Evolutionary conservation across 2,888 invertebrate genomes (phyloP).

Genomic region (Leucoptera coffeella): DNA sequence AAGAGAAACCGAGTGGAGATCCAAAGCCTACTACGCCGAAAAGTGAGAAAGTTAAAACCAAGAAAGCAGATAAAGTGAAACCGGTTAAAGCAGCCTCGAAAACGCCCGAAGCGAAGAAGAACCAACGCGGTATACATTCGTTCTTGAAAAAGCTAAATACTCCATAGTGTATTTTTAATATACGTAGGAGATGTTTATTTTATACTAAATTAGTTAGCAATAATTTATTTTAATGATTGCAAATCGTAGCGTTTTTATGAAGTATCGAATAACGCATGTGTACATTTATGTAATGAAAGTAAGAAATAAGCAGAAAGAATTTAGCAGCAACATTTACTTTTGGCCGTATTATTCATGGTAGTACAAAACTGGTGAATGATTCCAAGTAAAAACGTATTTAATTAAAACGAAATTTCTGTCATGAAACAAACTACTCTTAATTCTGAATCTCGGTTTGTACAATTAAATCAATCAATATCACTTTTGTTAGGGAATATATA

Average conservation of each 20-base stretch:
- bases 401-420: too few relatives aligned
- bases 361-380: too few relatives aligned
- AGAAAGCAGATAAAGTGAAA: conserved; percentile 21
- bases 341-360: too few relatives aligned
- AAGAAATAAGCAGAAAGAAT: too few relatives aligned
- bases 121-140: conserved; percentile 35
- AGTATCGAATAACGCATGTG: neutral
- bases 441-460: too few relatives aligned
- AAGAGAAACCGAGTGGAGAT: conserved; percentile 10
- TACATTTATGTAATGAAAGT: too few relatives aligned
- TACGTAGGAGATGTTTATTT: neutral
- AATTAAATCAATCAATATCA: too few relatives aligned
- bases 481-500: too few relatives aligned
- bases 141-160: conserved; percentile 29
- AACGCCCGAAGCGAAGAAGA: conserved; percentile 23
- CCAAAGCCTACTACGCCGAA: conserved; percentile 23
- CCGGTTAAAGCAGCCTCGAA: conserved; percentile 18
- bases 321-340: too few relatives aligned
- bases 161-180: conserved; percentile 3
- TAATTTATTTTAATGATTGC: neutral
- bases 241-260: neutral
- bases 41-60: conserved; percentile 23
- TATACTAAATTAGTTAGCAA: too few relatives aligned
- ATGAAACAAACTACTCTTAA: too few relatives aligned
- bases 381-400: too few relatives aligned